These are phyloP conservation scores for Sturnira hondurensis DNA, from an alignment of 2,113 vertebrate genomes.

Conservation along the genomic window DNA sequence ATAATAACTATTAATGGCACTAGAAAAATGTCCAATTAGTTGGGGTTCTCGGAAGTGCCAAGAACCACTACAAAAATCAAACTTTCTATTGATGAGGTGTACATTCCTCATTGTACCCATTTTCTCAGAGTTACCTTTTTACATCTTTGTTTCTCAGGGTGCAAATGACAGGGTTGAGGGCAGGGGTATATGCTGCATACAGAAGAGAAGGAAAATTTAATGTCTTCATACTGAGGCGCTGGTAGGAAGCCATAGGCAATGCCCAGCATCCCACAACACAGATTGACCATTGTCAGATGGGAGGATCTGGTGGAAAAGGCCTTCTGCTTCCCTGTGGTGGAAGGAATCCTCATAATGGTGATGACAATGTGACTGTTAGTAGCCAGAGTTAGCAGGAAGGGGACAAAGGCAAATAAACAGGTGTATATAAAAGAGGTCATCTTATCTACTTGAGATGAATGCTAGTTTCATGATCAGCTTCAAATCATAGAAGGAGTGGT, in stretches of 20 bases:
- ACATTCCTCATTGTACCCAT: background rate
- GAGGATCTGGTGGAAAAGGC: slow-evolving; percentile 48
- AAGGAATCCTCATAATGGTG: slow-evolving; percentile 45
- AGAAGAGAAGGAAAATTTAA: slow-evolving; percentile 60
- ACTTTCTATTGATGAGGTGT: background rate
- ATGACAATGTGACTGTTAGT: slow-evolving; percentile 35
- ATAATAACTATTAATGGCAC: background rate
- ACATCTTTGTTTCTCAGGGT: slow-evolving; percentile 70
- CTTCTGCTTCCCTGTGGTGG: background rate
- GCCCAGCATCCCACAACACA: slow-evolving; percentile 47
- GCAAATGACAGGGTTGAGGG: slow-evolving; percentile 66
- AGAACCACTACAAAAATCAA: background rate
- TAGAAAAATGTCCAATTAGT: background rate
- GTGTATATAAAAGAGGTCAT: slow-evolving; percentile 41
- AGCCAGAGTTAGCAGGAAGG: slow-evolving; percentile 43
- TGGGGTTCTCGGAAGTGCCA: background rate
- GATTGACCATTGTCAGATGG: slow-evolving; percentile 40
- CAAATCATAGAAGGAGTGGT: slow-evolving; percentile 69
- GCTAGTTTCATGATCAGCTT: slow-evolving; percentile 51
- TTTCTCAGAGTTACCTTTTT: slow-evolving; percentile 67
- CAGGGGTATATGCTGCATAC: slow-evolving; percentile 60
- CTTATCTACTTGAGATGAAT: slow-evolving; percentile 21
- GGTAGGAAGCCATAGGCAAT: slow-evolving; percentile 42
- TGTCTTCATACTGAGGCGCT: background rate
- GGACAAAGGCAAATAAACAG: slow-evolving; percentile 39